Conservation (phyloP, 2,113 vertebrate genomes). For the Trochalopteron elliotii region DNA sequence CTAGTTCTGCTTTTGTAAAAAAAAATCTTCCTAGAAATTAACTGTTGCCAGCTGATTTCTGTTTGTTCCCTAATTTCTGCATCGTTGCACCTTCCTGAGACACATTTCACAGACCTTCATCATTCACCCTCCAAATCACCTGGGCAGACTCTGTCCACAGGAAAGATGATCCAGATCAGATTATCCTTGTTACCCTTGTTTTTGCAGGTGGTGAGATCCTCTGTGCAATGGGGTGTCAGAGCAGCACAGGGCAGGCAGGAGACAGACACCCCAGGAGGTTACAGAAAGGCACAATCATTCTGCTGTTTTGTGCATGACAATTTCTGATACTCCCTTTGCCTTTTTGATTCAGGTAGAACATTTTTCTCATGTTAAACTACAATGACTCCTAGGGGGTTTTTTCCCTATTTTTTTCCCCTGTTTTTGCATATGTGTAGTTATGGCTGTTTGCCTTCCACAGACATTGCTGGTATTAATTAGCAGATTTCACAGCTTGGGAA, state of each 20-base stretch:
- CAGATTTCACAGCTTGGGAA: neutral
- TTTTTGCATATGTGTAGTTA: neutral
- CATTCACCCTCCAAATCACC: neutral
- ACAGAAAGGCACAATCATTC: neutral
- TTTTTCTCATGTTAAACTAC: neutral
- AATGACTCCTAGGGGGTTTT: neutral
- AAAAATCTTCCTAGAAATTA: neutral
- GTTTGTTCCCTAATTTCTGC: neutral
- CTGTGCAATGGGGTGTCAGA: neutral
- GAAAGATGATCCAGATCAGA: neutral
- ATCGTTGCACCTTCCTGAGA: neutral
- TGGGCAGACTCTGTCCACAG: neutral
- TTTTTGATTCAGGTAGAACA: neutral
- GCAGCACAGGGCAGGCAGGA: neutral
- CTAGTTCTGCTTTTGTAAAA: neutral
- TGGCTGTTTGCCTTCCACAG: neutral
- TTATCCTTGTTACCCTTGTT: neutral
- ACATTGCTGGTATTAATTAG: neutral
- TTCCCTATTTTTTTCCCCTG: fast-evolving
- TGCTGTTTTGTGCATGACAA: neutral
- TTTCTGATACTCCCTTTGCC: neutral
- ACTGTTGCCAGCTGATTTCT: neutral
- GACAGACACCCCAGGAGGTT: neutral
- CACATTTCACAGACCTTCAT: neutral
- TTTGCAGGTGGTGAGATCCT: neutral